Percentiles rank a stretch among this genome's conserved stretches.
Evolutionary conservation across 2,113 vertebrate genomes (phyloP).

Genomic region (Lota lota): DNA sequence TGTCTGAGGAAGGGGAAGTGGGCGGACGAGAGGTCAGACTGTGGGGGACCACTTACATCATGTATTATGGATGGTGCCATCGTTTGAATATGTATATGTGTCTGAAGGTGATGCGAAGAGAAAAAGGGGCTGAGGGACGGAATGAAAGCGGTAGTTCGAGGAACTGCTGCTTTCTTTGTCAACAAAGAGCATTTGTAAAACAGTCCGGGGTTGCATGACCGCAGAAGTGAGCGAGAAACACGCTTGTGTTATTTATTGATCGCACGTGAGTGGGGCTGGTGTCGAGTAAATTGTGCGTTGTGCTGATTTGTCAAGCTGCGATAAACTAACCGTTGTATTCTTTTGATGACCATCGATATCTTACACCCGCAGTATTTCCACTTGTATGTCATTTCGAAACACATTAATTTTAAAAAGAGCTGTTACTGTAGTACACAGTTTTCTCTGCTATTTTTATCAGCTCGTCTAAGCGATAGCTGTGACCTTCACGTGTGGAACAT

Average conservation of each 20-base stretch:
- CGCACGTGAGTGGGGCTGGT: conserved; percentile 6
- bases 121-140: conserved; percentile 12
- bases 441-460: conserved; percentile 9
- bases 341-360: too few species aligned
- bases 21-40: conserved; percentile 69
- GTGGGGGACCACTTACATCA: conserved; percentile 66
- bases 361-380: too few species aligned
- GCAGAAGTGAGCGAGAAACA: conserved; percentile 36
- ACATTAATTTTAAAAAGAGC: too few species aligned
- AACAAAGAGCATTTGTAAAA: conserved; percentile 48
- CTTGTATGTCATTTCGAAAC: too few species aligned
- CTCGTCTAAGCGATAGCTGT: conserved; percentile 20
- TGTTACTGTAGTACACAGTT: background rate
- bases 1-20: conserved; percentile 57
- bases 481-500: conserved; percentile 51
- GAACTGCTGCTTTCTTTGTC: conserved; percentile 42
- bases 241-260: conserved; percentile 35
- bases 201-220: conserved; percentile 39
- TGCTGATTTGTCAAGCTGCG: too few species aligned
- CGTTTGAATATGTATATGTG: conserved; percentile 61
- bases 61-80: conserved; percentile 73
- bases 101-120: conserved; percentile 69
- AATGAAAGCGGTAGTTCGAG: conserved; percentile 43
- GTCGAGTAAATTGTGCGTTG: background rate
- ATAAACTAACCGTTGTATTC: too few species aligned